Evolutionary conservation across 1,140 invertebrate species (phyloP), one percentile per base, ranked within the genome.

Genomic region (Lepidostoma basale): DNA sequence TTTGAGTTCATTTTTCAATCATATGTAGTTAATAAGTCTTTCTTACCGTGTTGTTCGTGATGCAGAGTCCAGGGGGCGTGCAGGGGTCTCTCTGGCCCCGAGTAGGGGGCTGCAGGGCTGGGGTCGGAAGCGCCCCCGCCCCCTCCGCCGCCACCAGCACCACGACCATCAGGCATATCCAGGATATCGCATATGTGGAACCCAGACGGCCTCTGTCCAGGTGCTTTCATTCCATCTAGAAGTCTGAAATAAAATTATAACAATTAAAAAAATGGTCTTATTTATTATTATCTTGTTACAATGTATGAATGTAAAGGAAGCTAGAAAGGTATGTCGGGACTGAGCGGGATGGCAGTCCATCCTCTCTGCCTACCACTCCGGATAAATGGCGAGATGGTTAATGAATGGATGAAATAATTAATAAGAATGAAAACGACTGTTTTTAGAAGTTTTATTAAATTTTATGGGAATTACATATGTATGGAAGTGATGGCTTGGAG

Each of bases 101-200:
- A 79, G 26, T 73, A 75, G 5, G 77, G 79, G 9, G 78, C 77
- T 0, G 77, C 74, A 9, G 76, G 77, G 3, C 75, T n/a, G n/a
- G n/a, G n/a, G n/a, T n/a, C n/a, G n/a, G n/a, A n/a, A n/a, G 36
- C 78, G 80, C 0, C 77, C 74, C 14, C 25, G 0, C 70, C 75
- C 2, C 76, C 3, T 69, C 71, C 62, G 73, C 75, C 16, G 73
- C 16, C 8, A 74, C 74, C 2, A 0, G 76, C 25, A 6, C 22
- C 76, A 65, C 81, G 80, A 2, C 79, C 78, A 58, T 83, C 82
- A 56, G 82, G 82, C 56, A 91, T 76, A 22, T 90, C 89, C 42
- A 92, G 77, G 72, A 92, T 91, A 74, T 92, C 90, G 56, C 88
- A 89, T 73, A 92, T 91, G 75, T 91, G 89, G 74, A 92, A 92